phyloP scores from a whole-genome alignment of 2,797 vertebrate genomes.

The Hapalemur alaotrensis region DNA sequence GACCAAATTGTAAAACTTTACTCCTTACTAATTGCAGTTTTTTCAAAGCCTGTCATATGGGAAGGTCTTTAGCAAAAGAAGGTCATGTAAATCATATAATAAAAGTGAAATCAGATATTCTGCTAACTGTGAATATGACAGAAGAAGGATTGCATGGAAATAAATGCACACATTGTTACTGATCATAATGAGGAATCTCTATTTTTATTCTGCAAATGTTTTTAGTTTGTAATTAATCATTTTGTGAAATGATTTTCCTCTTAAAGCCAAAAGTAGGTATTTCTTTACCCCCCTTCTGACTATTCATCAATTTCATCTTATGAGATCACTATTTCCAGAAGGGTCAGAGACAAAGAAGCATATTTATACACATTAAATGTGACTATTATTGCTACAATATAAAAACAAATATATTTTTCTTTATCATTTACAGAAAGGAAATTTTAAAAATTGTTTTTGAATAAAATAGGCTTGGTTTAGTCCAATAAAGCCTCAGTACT shows the following conservation, averaged over 20 bases:
- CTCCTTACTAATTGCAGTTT: neutral
- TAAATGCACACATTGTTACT: slow-evolving; percentile 53
- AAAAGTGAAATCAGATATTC: slow-evolving; percentile 54
- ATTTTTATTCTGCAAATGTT: slow-evolving; percentile 53
- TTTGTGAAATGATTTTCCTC: slow-evolving; percentile 55
- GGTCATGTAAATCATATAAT: slow-evolving; percentile 8
- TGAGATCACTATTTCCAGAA: slow-evolving; percentile 41
- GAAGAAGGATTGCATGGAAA: slow-evolving; percentile 43
- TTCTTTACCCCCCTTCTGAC: neutral
- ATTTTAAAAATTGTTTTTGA: neutral
- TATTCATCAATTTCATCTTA: slow-evolving; percentile 35
- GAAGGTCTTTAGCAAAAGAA: slow-evolving; percentile 42
- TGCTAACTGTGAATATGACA: slow-evolving; percentile 39
- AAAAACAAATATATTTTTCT: neutral
- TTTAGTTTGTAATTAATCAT: slow-evolving; percentile 56
- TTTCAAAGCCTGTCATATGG: slow-evolving; percentile 14
- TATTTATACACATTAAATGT: neutral
- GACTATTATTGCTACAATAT: neutral
- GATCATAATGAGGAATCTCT: slow-evolving; percentile 26
- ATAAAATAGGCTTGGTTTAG: neutral
- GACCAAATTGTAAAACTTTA: neutral
- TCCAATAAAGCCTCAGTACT: neutral
- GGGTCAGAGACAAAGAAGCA: neutral
- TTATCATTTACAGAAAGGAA: neutral
- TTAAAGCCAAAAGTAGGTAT: slow-evolving; percentile 23